phyloP scores from a whole-genome alignment of 2,888 invertebrate genomes.

The Oscheius sp. region DNA sequence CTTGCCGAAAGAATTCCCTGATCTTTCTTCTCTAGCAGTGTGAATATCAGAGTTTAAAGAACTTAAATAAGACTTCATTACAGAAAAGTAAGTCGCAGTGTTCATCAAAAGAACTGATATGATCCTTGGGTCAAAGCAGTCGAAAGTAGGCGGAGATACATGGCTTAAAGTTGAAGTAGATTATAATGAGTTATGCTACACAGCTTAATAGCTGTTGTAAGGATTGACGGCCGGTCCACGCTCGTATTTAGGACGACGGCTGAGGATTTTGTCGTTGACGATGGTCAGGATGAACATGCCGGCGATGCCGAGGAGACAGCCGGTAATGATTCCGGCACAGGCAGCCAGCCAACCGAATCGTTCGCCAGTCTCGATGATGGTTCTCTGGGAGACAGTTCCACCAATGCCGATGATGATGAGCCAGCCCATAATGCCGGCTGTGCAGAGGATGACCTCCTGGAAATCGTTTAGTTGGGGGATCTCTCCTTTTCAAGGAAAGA shows the following conservation, averaged over 20 bases:
- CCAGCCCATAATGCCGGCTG: conserved; percentile 72
- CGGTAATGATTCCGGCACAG: conserved; percentile 69
- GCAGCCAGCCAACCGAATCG: conserved; percentile 72
- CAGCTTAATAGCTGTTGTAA: background rate
- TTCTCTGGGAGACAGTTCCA: conserved; percentile 69
- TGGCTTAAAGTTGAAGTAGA: background rate
- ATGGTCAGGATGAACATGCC: conserved; percentile 68
- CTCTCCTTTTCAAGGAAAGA: no score
- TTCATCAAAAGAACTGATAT: background rate
- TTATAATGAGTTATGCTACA: background rate
- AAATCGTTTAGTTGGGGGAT: conserved; percentile 29
- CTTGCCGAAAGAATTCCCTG: no score
- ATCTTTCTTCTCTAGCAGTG: no score
- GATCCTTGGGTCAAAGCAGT: background rate
- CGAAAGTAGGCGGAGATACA: background rate
- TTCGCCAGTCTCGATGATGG: conserved; percentile 72
- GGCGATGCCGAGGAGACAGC: conserved; percentile 67
- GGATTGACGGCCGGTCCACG: conserved; percentile 34
- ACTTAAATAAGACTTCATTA: no score
- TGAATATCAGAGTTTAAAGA: no score
- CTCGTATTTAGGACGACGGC: conserved; percentile 56
- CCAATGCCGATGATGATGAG: conserved; percentile 72
- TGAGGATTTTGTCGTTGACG: conserved; percentile 68
- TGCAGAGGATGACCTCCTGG: conserved; percentile 70
- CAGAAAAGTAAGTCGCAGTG: no score